Conservation (phyloP, 2,113 vertebrate species). For the Hemibagrus wyckioides region DNA sequence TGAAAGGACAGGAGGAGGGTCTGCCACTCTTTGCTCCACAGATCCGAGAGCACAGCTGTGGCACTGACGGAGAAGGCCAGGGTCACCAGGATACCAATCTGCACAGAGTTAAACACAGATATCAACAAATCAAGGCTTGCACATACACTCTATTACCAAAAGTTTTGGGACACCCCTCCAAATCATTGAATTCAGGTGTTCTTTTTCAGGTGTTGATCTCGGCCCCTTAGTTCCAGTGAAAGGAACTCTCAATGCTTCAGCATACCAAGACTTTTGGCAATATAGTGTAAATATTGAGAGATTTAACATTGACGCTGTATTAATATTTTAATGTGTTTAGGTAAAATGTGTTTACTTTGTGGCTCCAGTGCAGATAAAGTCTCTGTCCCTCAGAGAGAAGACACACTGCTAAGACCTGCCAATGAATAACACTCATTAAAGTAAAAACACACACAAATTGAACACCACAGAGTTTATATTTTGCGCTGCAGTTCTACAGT, state of each 20-base stretch:
- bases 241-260: no score
- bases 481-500: not conserved
- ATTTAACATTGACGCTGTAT: not conserved
- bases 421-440: conserved; percentile 48
- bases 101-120: conserved; percentile 13
- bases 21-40: conserved; percentile 81
- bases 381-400: conserved; percentile 85
- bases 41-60: conserved; percentile 71
- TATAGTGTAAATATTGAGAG: no score
- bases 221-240: no score
- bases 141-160: no score
- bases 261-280: no score
- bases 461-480: not conserved
- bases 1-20: conserved; percentile 82
- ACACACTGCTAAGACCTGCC: conserved; percentile 82
- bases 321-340: not conserved
- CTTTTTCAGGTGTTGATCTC: no score
- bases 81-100: conserved; percentile 79
- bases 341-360: conserved; percentile 80
- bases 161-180: no score
- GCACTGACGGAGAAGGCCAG: conserved; percentile 71
- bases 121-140: not conserved
- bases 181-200: no score
- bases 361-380: conserved; percentile 83
- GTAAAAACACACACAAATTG: not conserved